A percentile compares a stretch with the other conserved stretches of the same genome.
Conservation (phyloP, 2,797 vertebrate species). For the Rhabdophis nuchalis region DNA sequence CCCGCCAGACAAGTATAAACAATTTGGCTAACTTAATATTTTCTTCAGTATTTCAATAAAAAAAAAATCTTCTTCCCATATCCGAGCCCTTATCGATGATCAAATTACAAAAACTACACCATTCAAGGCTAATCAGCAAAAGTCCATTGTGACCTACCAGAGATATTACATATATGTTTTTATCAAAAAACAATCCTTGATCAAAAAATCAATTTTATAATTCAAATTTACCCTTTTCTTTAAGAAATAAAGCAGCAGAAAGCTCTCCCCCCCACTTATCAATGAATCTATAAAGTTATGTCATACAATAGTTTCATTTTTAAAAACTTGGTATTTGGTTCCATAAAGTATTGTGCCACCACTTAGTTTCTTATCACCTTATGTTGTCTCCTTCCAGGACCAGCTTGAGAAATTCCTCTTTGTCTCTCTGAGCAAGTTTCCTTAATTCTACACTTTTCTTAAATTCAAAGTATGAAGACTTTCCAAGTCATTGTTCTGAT, state of each 20-base stretch:
- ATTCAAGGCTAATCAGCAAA: neutral
- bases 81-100: neutral
- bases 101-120: neutral
- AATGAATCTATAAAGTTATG: neutral
- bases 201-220: neutral
- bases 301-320: neutral
- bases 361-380: neutral
- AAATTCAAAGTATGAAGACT: neutral
- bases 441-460: neutral
- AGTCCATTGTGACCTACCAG: neutral
- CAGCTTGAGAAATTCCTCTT: neutral
- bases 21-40: neutral
- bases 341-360: neutral
- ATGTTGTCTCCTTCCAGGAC: neutral
- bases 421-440: neutral
- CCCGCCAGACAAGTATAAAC: neutral
- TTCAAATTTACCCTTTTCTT: neutral
- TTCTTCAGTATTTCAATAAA: neutral
- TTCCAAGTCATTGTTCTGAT: neutral
- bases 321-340: neutral
- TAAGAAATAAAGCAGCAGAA: neutral
- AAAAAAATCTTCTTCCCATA: neutral
- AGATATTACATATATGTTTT: neutral
- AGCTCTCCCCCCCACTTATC: neutral
- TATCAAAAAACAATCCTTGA: neutral